Conservation (phyloP, 1,140 invertebrate genomes). For the Prorops nasuta region DNA sequence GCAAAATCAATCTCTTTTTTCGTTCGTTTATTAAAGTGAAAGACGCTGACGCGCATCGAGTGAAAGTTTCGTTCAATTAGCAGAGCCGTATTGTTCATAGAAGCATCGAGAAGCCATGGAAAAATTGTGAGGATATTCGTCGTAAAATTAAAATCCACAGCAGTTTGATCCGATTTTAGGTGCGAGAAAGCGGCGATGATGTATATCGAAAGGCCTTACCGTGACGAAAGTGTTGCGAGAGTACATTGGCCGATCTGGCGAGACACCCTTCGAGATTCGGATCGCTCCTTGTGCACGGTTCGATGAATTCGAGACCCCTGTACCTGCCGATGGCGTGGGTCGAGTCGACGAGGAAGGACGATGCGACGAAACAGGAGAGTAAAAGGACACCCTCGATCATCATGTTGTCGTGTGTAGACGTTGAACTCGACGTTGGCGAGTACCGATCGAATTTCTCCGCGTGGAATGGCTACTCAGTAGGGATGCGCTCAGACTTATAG, state of each 20-base stretch:
- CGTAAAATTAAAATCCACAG: no score
- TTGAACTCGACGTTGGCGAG: neutral
- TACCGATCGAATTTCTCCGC: conserved; percentile 37
- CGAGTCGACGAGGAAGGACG: no score
- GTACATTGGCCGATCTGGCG: conserved; percentile 67
- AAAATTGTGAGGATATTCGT: no score
- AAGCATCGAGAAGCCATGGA: no score
- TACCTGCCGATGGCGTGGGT: conserved; percentile 41
- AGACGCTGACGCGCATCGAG: no score
- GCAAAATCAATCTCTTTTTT: conserved; percentile 6
- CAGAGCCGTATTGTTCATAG: no score
- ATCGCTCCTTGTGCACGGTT: conserved; percentile 67
- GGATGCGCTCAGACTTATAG: conserved; percentile 49
- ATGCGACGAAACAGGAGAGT: no score
- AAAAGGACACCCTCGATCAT: conserved; percentile 22
- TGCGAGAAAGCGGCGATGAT: no score
- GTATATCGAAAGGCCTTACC: conserved; percentile 42
- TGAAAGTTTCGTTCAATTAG: no score
- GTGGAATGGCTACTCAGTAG: conserved; percentile 43
- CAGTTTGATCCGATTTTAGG: no score
- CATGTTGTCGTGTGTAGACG: conserved; percentile 1
- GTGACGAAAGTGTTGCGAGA: conserved; percentile 65
- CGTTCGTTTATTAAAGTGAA: no score
- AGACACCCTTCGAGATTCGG: conserved; percentile 72
- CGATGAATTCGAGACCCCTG: conserved; percentile 58